Evolutionary conservation across 2,888 invertebrate genomes (phyloP).

Genomic region (Carabus problematicus): DNA sequence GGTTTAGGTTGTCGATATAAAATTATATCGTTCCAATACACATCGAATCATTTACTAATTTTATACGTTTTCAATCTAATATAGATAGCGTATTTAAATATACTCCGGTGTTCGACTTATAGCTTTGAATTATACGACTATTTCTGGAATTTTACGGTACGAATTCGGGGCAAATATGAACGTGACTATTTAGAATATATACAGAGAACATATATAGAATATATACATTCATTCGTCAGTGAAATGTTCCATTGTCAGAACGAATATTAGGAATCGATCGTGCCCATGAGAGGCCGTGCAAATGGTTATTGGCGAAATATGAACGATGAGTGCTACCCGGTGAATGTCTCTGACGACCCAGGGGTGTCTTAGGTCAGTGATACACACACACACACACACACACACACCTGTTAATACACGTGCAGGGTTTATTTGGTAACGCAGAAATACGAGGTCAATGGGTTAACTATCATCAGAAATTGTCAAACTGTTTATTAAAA

Average conservation of each 20-base stretch:
- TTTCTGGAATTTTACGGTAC: neutral
- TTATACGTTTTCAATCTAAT: no score
- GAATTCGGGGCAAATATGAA: neutral
- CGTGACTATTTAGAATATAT: neutral
- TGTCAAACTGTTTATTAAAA: no score
- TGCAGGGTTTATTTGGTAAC: neutral
- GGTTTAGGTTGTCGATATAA: no score
- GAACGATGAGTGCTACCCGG: slow-evolving; percentile 30
- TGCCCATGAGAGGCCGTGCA: neutral
- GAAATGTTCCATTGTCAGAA: slow-evolving; percentile 9
- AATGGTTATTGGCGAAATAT: slow-evolving; percentile 34
- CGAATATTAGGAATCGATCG: slow-evolving; percentile 17
- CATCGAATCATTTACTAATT: no score
- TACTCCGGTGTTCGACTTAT: no score
- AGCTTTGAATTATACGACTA: neutral
- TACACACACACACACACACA: slow-evolving; percentile 2
- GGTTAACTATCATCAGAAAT: no score
- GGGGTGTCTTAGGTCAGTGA: slow-evolving; percentile 5
- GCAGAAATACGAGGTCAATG: no score
- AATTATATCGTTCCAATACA: no score
- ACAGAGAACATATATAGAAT: no score
- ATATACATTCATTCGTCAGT: slow-evolving; percentile 7
- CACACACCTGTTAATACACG: no score
- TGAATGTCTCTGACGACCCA: slow-evolving; percentile 17
- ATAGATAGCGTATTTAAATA: no score